Evolutionary conservation across 2,888 invertebrate genomes (phyloP).

Genomic region (Heliconius aoede): DNA sequence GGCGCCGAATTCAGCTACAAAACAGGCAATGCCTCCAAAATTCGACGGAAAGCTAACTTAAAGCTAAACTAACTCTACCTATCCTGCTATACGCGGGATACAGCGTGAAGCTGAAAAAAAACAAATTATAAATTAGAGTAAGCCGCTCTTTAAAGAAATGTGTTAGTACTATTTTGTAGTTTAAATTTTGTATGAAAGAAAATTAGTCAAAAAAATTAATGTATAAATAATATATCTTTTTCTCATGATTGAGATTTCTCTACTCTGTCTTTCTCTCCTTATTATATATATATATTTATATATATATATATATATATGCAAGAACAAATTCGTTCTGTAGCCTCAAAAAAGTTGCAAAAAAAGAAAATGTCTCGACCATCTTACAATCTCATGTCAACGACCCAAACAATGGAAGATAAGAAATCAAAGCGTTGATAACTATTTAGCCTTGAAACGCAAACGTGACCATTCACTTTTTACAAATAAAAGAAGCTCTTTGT

Average conservation of each 20-base stretch:
- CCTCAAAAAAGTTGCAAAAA: neutral
- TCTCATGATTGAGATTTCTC: neutral
- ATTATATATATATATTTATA: too few relatives aligned
- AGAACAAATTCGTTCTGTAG: neutral
- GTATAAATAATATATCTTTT: too few relatives aligned
- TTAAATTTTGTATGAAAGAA: too few relatives aligned
- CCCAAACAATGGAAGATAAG: conserved; percentile 12
- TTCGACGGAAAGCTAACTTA: neutral
- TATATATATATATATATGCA: too few relatives aligned
- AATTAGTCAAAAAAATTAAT: too few relatives aligned
- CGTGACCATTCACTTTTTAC: conserved; percentile 20
- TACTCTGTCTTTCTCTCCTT: neutral
- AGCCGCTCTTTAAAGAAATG: neutral
- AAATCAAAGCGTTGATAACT: conserved; percentile 10
- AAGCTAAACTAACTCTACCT: neutral
- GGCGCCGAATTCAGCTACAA: too few relatives aligned
- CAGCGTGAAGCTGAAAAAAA: neutral
- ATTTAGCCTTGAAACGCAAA: conserved; percentile 6
- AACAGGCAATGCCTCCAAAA: too few relatives aligned
- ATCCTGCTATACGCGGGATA: neutral
- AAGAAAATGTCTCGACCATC: neutral
- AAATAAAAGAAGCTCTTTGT: conserved; percentile 6
- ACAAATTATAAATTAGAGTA: neutral
- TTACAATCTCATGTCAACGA: conserved; percentile 24
- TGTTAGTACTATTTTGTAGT: neutral